Evolutionary conservation across 2,888 invertebrate species (phyloP).

Genomic region (Cephus nigrinus): DNA sequence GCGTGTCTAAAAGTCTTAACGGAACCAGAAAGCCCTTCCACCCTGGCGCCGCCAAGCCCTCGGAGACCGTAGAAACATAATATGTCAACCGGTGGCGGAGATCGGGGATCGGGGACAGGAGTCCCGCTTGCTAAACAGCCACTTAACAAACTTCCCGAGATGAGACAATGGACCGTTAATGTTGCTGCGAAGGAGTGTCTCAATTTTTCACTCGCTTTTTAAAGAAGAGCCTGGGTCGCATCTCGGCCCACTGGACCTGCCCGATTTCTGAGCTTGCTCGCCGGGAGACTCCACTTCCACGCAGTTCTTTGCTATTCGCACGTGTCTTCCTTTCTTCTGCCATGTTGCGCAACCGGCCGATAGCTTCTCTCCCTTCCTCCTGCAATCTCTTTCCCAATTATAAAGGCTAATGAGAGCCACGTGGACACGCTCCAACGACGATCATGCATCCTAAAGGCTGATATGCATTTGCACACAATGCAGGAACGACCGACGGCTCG

Average conservation of each 20-base stretch:
- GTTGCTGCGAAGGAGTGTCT: conserved; percentile 20
- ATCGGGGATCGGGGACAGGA: not conserved
- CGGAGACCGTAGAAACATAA: conserved; percentile 13
- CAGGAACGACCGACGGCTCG: not conserved
- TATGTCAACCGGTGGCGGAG: conserved; percentile 18
- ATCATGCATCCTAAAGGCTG: conserved; percentile 11
- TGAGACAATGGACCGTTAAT: conserved; percentile 24
- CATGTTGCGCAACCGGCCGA: too few relatives aligned
- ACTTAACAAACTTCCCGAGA: conserved; percentile 23
- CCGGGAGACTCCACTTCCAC: too few relatives aligned
- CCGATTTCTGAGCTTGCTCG: too few relatives aligned
- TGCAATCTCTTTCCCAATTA: not conserved
- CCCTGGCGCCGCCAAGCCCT: conserved; percentile 24
- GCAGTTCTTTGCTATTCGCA: too few relatives aligned
- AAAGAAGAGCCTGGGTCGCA: not conserved
- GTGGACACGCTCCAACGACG: not conserved
- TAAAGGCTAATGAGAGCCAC: not conserved
- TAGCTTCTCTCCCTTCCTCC: too few relatives aligned
- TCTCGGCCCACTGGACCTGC: not conserved
- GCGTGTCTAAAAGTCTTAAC: conserved; percentile 16
- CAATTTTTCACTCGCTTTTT: conserved; percentile 7
- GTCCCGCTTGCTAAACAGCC: conserved; percentile 20
- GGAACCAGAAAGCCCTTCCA: conserved; percentile 4
- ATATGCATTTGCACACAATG: conserved; percentile 25
- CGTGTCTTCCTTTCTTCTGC: too few relatives aligned